A percentile compares a stretch with the other conserved stretches of the same genome.
Conservation (phyloP, 2,113 vertebrate species). For the Sturnira hondurensis region DNA sequence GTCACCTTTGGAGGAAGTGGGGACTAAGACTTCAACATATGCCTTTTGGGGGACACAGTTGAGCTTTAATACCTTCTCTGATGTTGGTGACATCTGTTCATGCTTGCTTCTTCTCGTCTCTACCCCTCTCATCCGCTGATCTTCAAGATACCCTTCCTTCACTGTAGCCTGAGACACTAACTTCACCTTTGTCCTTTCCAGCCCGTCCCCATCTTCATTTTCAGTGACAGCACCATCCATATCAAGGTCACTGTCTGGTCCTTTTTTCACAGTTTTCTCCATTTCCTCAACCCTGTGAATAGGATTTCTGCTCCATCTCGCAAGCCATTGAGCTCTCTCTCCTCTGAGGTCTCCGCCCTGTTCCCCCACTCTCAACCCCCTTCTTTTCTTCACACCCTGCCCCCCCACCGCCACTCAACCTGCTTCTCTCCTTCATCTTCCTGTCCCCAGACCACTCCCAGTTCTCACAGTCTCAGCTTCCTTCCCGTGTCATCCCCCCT, state of each 20-base stretch:
- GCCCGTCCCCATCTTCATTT: not conserved
- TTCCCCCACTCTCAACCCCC: no score
- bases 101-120: not conserved
- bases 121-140: not conserved
- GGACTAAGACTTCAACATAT: not conserved
- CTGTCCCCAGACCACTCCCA: not conserved
- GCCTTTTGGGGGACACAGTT: not conserved
- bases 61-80: not conserved
- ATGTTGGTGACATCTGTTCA: not conserved
- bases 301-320: not conserved
- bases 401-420: not conserved
- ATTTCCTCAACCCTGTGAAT: not conserved
- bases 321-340: not conserved
- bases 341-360: not conserved
- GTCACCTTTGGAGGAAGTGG: not conserved
- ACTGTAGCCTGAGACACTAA: not conserved
- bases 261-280: not conserved
- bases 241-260: not conserved
- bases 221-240: not conserved
- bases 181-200: not conserved
- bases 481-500: not conserved
- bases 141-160: not conserved
- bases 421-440: not conserved
- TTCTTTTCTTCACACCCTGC: fast-evolving
- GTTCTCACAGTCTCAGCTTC: not conserved